Conservation (phyloP, 1,140 invertebrate genomes). For the Aethina tumida region DNA sequence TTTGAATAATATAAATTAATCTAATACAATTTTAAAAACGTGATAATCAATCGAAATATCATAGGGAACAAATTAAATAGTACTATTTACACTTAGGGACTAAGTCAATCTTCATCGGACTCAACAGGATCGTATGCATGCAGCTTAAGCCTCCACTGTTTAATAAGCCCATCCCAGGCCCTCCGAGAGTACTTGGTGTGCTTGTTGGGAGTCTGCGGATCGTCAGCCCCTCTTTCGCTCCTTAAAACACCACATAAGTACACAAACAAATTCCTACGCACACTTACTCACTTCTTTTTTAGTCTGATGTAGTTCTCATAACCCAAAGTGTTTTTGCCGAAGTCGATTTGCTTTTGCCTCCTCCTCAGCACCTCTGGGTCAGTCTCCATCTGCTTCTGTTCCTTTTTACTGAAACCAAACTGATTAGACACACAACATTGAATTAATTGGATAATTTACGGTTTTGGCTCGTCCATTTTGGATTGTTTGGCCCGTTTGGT, state of each 20-base stretch:
- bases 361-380: slow-evolving; percentile 62
- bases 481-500: slow-evolving; percentile 4
- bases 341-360: slow-evolving; percentile 89
- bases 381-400: slow-evolving; percentile 49
- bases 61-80: no score
- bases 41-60: no score
- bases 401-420: slow-evolving; percentile 16
- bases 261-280: slow-evolving; percentile 10
- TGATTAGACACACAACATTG: background rate
- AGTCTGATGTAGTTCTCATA: slow-evolving; percentile 68
- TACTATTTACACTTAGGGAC: no score
- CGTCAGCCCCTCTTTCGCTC: slow-evolving; percentile 50
- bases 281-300: slow-evolving; percentile 59
- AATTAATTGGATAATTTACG: slow-evolving; percentile 7
- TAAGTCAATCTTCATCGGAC: no score
- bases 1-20: no score
- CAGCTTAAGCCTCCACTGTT: slow-evolving; percentile 74
- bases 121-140: slow-evolving; percentile 63
- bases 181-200: slow-evolving; percentile 76
- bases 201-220: slow-evolving; percentile 84
- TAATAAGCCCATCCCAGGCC: slow-evolving; percentile 82
- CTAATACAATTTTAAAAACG: no score
- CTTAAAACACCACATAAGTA: slow-evolving; percentile 37
- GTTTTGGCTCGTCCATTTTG: slow-evolving; percentile 2
- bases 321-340: slow-evolving; percentile 86